Percentiles rank a stretch among this genome's conserved stretches.
phyloP scores from a whole-genome alignment of 2,888 invertebrate species.

The Schizaphis graminum region DNA sequence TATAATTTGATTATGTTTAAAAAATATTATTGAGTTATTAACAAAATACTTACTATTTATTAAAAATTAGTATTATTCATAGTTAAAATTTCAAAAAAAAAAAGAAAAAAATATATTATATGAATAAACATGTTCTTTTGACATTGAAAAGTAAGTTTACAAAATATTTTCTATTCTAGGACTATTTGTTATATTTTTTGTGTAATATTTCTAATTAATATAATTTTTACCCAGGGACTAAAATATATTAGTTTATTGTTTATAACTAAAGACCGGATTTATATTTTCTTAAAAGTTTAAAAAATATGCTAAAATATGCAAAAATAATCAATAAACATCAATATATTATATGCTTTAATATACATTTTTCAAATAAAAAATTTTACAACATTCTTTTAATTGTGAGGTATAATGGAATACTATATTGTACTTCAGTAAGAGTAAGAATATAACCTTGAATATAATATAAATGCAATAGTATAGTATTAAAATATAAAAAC shows the following conservation, averaged over 20 bases:
- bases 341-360: too few relatives aligned
- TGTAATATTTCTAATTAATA: neutral
- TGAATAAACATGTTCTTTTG: neutral
- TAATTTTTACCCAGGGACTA: neutral
- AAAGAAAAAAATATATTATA: neutral
- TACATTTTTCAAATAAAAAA: too few relatives aligned
- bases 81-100: neutral
- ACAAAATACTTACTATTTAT: neutral
- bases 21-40: neutral
- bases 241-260: neutral
- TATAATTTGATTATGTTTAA: neutral
- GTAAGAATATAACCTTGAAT: too few relatives aligned
- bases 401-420: too few relatives aligned
- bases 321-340: too few relatives aligned
- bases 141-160: neutral
- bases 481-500: too few relatives aligned
- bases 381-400: too few relatives aligned
- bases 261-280: too few relatives aligned
- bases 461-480: too few relatives aligned
- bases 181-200: neutral
- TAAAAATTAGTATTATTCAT: neutral
- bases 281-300: too few relatives aligned
- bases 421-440: too few relatives aligned
- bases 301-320: too few relatives aligned
- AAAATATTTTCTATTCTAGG: neutral